Base-by-base conservation (phyloP, 2,888 invertebrate species). In the Drosophila seclusa region DNA sequence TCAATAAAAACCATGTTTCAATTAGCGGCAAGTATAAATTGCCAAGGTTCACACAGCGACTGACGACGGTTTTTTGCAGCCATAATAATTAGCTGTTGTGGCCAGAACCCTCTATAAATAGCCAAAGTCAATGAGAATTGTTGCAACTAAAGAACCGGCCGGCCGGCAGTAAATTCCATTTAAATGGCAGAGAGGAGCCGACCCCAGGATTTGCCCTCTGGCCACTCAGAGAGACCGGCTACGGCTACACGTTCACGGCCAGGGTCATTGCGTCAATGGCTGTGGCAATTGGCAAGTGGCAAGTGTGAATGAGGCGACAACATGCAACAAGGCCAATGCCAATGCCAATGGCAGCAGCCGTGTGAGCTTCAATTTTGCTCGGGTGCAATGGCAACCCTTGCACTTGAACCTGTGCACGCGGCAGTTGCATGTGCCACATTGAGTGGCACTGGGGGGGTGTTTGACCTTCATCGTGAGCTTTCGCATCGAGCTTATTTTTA, bases 361-460 rank as follows among this genome's bases (percentile, higher is more conserved):
- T 48, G 60, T 64, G 36, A 50, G 67, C 69, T 29, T 24, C 60
- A 31, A 61, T 54, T 52, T 61, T 32, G 49, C 4, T 24, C 40
- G 86, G 73, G 81, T 77, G 83, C 74, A 75, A 64, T 65, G 82
- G 72, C 82, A 70, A 87, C 86, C 91, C 91, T 86, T 91, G 90
- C 90, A 90, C 91, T 91, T 91, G 91, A 91, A 91, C 91, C 79
- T 88, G 87, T 79, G 85, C 87, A 87, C 90, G 90, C 88, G 83
- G 89, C 75, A 52, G 59, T 61, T 76, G 90, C 87, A 87, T 87
- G 89, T 90, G 89, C 76, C 77, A 13, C 68, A 57, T 49, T 42
- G 60, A 54, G 49, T 45, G 71, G 31, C 27, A 50, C 52, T 57
- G 49, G 78, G 79, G 75, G 80, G 69, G 71, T 81, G 77, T 79